phyloP scores from a whole-genome alignment of 2,888 invertebrate species.

The Meloe dianella region DNA sequence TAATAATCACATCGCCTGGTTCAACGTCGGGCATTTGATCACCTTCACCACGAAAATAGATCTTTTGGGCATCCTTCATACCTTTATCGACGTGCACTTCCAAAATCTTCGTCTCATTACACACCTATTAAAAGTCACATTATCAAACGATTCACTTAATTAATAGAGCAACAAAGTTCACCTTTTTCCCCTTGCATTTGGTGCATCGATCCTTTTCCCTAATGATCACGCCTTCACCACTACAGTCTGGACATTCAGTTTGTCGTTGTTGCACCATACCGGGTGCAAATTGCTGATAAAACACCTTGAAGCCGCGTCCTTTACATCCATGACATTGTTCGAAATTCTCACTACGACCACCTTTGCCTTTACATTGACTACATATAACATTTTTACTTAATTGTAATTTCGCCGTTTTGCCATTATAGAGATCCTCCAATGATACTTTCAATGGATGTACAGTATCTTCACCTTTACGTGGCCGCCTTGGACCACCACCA shows the following conservation, averaged over 20 bases:
- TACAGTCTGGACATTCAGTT: constrained; percentile 67
- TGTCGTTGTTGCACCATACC: constrained; percentile 71
- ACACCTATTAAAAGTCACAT: constrained; percentile 56
- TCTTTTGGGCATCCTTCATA: constrained; percentile 85
- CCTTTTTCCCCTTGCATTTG: constrained; percentile 81
- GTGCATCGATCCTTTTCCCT: constrained; percentile 84
- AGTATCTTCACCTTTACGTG: constrained; percentile 81
- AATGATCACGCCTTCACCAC: constrained; percentile 75
- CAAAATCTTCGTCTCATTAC: constrained; percentile 81
- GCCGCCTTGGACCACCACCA: constrained; percentile 62
- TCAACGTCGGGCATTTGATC: constrained; percentile 88
- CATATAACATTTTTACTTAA: constrained; percentile 85
- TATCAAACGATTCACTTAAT: no score
- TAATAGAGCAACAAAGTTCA: no score
- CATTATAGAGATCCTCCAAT: constrained; percentile 90
- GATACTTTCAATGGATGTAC: constrained; percentile 84
- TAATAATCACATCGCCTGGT: constrained; percentile 88
- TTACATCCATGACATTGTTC: constrained; percentile 75
- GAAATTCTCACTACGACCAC: constrained; percentile 71
- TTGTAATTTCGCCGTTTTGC: constrained; percentile 82
- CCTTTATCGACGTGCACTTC: constrained; percentile 89
- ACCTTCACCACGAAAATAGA: constrained; percentile 86
- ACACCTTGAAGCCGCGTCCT: constrained; percentile 78
- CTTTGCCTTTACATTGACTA: constrained; percentile 76
- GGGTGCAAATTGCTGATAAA: constrained; percentile 73